Evolutionary conservation across 2,888 invertebrate genomes (phyloP).

Genomic region (Dichetophora obliterata): DNA sequence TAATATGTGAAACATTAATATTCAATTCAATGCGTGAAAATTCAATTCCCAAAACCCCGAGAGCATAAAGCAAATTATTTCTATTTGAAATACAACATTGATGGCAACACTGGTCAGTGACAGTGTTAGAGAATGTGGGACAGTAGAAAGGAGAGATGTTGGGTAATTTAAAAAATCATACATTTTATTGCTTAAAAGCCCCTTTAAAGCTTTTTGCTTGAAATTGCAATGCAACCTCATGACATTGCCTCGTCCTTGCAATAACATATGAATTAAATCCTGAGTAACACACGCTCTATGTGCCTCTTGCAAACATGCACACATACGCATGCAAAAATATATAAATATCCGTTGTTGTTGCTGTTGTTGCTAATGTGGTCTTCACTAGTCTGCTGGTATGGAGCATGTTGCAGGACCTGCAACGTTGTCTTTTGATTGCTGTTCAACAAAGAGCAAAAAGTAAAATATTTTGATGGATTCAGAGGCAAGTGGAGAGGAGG

Average conservation of each 20-base stretch:
- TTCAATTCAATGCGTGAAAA: constrained; percentile 67
- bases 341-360: background rate
- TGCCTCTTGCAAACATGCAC: background rate
- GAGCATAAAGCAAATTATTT: constrained; percentile 63
- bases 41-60: constrained; percentile 64
- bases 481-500: background rate
- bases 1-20: constrained; percentile 54
- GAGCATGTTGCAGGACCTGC: background rate
- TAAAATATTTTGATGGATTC: constrained; percentile 15
- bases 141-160: background rate
- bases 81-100: constrained; percentile 55
- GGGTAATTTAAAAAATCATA: background rate
- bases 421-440: constrained; percentile 10
- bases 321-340: constrained; percentile 9
- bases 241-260: background rate
- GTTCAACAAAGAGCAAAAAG: constrained; percentile 15
- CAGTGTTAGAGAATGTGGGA: background rate
- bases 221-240: background rate
- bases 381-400: background rate
- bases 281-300: background rate
- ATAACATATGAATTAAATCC: constrained; percentile 3
- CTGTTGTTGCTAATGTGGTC: background rate
- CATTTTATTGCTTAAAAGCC: background rate
- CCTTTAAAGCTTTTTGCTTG: background rate
- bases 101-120: background rate